Evolutionary conservation across 2,797 vertebrate genomes (phyloP), one percentile per base, ranked within the genome.

Genomic region (Choloepus didactylus): DNA sequence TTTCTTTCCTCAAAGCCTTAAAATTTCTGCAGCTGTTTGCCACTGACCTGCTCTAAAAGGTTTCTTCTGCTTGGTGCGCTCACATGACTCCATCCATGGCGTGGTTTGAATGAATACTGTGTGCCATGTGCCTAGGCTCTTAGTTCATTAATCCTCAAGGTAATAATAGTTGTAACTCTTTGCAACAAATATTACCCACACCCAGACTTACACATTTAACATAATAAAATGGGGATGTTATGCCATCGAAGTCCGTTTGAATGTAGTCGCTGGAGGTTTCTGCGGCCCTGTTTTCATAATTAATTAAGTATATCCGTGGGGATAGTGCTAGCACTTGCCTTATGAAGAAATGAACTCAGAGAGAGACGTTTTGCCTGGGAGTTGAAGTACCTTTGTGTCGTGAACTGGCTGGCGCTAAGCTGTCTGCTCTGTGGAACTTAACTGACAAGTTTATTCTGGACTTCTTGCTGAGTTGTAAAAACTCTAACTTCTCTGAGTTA

Each of bases 401-500:
- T 31, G 35, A 66, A 16, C 60, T 44, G 85, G 51, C 9, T 25
- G 29, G 59, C 4, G 9, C 44, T 49, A 49, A 73, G 14, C 31
- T 21, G 31, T 31, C 38, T 6, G 7, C 16, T 85, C 2, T 49
- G 1, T 18, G 76, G 44, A 0, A 31, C 15, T 1, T 66, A 9
- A 16, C 66, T 60, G 11, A 5, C 27, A 66, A 3, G 15, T 49
- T 70, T 44, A 59, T 44, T 72, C 75, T n/a, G 59, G 64, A 23
- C 29, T 35, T 92, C 73, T 75, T 54, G 12, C 72, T 64, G 4
- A 11, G 1, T 59, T 46, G n/a, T 21, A 51, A 80, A 85, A 44
- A 49, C 60, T 88, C 4, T 29, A 16, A 19, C 62, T 89, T 94
- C 35, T 94, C 35, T 66, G 21, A 66, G 18, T 80, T 79, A 44